Conservation (phyloP, 1,140 invertebrate species). For the Hyphantria cunea region DNA sequence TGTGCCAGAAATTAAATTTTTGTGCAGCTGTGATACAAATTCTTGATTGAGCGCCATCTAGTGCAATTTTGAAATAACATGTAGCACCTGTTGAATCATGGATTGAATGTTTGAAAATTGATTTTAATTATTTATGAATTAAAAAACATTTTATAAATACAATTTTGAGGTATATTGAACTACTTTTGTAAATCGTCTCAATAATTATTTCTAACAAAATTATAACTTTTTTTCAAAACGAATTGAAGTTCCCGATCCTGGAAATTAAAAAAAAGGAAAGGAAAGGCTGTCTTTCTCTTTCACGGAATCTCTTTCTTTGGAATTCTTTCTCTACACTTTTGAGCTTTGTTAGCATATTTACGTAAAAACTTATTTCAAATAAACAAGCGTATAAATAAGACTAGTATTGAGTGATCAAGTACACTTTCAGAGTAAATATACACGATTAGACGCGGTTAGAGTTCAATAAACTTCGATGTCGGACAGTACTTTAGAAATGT, state of each 20-base stretch:
- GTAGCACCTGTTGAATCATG: no score
- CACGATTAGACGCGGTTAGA: slow-evolving; percentile 41
- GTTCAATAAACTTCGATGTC: slow-evolving; percentile 70
- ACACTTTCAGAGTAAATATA: slow-evolving; percentile 21
- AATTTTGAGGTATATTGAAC: no score
- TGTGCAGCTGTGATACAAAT: no score
- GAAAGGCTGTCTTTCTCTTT: slow-evolving; percentile 37
- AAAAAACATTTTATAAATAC: no score
- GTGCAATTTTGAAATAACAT: no score
- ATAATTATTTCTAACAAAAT: no score
- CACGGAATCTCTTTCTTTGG: slow-evolving; percentile 31
- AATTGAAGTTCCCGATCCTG: neutral
- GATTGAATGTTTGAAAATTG: no score
- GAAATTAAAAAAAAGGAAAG: slow-evolving; percentile 36
- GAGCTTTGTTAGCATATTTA: slow-evolving; percentile 32
- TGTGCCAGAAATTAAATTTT: no score
- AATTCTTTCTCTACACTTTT: slow-evolving; percentile 31
- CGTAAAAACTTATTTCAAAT: slow-evolving; percentile 36
- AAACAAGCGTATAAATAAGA: slow-evolving; percentile 34
- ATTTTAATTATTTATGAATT: no score
- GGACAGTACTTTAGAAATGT: slow-evolving; percentile 56
- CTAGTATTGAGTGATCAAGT: slow-evolving; percentile 34
- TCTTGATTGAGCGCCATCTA: no score
- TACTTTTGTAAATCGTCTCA: no score
- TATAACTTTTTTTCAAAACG: neutral